These are phyloP conservation scores for Ptyas mucosa DNA, from an alignment of 2,113 vertebrate species.

Conservation along the genomic window DNA sequence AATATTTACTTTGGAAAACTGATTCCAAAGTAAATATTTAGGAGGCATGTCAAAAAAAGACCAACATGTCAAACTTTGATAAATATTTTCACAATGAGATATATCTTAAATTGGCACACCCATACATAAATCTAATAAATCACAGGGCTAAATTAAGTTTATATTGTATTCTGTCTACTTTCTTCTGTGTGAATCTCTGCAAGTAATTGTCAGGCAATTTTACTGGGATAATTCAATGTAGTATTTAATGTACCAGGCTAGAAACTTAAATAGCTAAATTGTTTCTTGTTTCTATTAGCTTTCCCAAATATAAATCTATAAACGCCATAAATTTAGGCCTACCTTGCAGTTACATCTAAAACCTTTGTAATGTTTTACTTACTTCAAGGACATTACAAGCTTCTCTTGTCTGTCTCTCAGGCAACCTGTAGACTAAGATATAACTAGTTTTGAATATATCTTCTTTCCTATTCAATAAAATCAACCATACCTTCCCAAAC, in stretches of 20 bases:
- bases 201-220: background rate
- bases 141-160: background rate
- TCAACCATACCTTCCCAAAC: background rate
- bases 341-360: background rate
- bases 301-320: background rate
- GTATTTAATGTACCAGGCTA: background rate
- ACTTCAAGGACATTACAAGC: background rate
- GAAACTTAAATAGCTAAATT: background rate
- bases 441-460: background rate
- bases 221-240: background rate
- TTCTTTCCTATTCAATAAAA: background rate
- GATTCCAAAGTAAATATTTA: background rate
- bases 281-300: background rate
- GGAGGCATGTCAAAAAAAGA: background rate
- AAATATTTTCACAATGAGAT: background rate
- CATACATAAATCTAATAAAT: background rate
- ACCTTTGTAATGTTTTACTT: background rate
- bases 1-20: background rate
- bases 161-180: background rate
- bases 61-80: background rate
- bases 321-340: background rate
- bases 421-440: background rate
- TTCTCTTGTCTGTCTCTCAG: background rate
- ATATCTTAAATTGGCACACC: background rate
- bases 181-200: background rate